Evolutionary conservation across 2,797 vertebrate species (phyloP), one percentile per base, ranked within the genome.

Genomic region (Diplodus sargus): DNA sequence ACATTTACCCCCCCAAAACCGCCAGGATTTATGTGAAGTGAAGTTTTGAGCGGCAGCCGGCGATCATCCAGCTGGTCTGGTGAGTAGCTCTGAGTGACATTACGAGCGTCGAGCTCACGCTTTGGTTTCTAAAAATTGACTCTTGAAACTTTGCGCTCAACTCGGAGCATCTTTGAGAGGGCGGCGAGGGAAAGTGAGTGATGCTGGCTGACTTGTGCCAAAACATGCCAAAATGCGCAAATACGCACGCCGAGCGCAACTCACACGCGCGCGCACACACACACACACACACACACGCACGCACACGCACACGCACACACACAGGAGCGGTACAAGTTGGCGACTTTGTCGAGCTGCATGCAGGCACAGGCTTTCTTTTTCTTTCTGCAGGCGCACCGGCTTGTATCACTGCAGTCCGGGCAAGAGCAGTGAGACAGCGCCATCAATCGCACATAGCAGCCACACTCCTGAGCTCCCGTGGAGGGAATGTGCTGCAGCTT

Each of bases 371-470:
- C 42, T 89, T 34, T 89, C 84, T 61, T 28, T 28, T 28, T 28
- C 4, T 4, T 28, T 28, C 70, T 76, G 87, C 75, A 48, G 72
- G 74, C 76, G 84, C 81, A 83, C 85, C 87, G 70, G 78, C 79
- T 34, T 86, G 89, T 71, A 87, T 76, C 79, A 20, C 76, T 85
- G 90, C 87, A 84, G 87, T 86, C 89, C 89, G 90, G 83, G 87
- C 70, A 86, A 90, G 84, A 82, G 84, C 89, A 93, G 94, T 78
- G 92, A 94, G 90, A 94, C 92, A 95, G 95, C 95, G 95, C 94
- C 95, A 95, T 94, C 95, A 92, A 89, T 93, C 91, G 94, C 89
- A 89, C 89, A 89, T 65, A 64, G 76, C 76, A 79, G 86, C 67
- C 74, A 83, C 84, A 88, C 78, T 90, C 62, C 82, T 17, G 78